A percentile compares a stretch with the other conserved stretches of the same genome.
Evolutionary conservation across 2,797 vertebrate genomes (phyloP).

Genomic region (Tympanoctomys barrerae): DNA sequence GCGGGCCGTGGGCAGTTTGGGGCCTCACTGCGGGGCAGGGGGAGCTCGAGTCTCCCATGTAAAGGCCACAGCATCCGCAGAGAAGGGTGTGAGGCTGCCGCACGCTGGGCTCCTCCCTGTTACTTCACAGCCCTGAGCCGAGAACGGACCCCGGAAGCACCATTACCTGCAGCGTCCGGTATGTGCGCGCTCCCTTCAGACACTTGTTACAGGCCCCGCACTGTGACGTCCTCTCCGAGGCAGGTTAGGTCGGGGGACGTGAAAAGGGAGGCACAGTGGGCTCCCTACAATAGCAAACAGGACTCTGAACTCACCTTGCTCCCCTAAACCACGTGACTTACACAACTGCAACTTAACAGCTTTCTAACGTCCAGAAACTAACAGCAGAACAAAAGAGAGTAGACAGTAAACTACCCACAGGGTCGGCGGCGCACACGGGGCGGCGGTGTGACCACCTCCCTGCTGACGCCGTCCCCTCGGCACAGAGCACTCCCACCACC

Average conservation of each 20-base stretch:
- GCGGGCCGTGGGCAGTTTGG: too few relatives aligned
- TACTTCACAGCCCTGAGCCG: neutral
- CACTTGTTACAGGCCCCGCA: neutral
- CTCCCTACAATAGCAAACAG: neutral
- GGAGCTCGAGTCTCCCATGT: neutral
- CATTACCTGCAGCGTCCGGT: too few relatives aligned
- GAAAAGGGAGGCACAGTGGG: neutral
- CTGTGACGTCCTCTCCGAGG: neutral
- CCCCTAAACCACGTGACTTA: neutral
- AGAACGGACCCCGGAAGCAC: neutral
- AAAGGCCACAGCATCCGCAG: neutral
- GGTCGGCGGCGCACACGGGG: neutral
- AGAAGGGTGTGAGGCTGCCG: neutral
- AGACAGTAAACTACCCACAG: constrained; percentile 12
- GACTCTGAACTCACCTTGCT: neutral
- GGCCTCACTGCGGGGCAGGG: neutral
- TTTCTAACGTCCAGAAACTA: constrained; percentile 12
- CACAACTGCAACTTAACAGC: neutral
- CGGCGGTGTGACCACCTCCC: neutral
- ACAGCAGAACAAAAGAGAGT: constrained; percentile 35
- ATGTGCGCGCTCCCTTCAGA: neutral
- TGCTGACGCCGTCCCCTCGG: neutral
- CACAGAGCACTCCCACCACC: neutral
- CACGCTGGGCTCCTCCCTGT: neutral
- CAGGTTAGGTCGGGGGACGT: accelerated